Conservation (phyloP, 1,140 invertebrate genomes). For the Matsumurasca onukii region DNA sequence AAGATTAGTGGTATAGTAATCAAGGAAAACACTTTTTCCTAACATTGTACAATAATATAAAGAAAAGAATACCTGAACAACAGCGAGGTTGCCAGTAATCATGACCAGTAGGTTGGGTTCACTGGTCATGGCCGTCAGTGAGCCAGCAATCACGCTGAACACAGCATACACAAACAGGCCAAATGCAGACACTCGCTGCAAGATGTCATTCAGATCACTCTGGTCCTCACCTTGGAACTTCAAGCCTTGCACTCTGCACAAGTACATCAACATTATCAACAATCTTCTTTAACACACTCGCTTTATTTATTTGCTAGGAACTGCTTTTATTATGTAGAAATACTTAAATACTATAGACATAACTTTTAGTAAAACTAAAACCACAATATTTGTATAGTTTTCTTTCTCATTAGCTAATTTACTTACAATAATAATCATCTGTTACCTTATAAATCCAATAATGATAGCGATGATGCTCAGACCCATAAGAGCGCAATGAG, state of each 20-base stretch:
- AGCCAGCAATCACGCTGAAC: constrained; percentile 90
- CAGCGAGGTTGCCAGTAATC: constrained; percentile 82
- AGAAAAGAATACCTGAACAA: constrained; percentile 63
- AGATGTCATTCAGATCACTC: constrained; percentile 85
- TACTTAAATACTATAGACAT: too few species aligned
- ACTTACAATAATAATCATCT: too few species aligned
- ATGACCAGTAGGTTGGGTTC: constrained; percentile 88
- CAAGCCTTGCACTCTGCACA: constrained; percentile 75
- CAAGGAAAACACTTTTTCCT: too few species aligned
- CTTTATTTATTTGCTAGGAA: neutral
- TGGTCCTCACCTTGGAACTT: constrained; percentile 88
- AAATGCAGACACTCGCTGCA: constrained; percentile 87
- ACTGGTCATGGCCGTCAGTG: constrained; percentile 75
- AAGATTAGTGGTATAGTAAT: too few species aligned
- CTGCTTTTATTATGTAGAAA: neutral
- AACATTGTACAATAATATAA: too few species aligned
- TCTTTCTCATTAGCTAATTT: too few species aligned
- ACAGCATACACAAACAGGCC: constrained; percentile 90
- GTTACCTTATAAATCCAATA: constrained; percentile 66
- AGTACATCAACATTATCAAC: neutral
- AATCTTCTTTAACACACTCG: too few species aligned
- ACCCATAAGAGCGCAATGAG: constrained; percentile 83
- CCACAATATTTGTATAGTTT: too few species aligned
- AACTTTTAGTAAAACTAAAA: too few species aligned
- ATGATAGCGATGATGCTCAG: constrained; percentile 86